phyloP scores from a whole-genome alignment of 2,113 vertebrate genomes.

The Sinocyclocheilus anophthalmus region DNA sequence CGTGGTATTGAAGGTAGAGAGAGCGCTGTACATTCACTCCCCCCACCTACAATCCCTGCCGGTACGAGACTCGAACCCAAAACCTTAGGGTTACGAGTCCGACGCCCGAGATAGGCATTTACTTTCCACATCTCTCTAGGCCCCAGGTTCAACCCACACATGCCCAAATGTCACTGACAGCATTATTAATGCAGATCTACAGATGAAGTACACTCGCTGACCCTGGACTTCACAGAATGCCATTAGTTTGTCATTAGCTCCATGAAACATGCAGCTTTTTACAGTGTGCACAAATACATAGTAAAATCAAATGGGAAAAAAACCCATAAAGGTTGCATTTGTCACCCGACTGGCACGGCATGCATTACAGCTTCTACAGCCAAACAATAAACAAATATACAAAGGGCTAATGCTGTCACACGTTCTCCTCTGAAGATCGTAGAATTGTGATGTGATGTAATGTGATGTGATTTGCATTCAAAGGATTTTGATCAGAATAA shows the following conservation, averaged over 20 bases:
- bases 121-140: not conserved
- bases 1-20: no score
- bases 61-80: no score
- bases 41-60: no score
- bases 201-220: constrained; percentile 7
- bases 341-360: not conserved
- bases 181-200: constrained; percentile 26
- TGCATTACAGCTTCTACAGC: not conserved
- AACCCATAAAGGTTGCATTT: not conserved
- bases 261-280: constrained; percentile 32
- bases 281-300: constrained; percentile 4
- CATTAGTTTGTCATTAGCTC: constrained; percentile 49
- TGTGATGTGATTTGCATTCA: not conserved
- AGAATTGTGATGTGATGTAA: not conserved
- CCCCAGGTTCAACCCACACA: not conserved
- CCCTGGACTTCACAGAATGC: constrained; percentile 26
- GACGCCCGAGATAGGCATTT: not conserved
- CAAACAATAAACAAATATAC: not conserved
- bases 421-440: not conserved
- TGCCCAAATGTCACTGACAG: constrained; percentile 21
- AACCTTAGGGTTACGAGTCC: no score
- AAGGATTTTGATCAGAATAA: not conserved
- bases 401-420: not conserved
- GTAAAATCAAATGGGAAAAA: not conserved
- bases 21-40: no score